Evolutionary conservation across 2,888 invertebrate genomes (phyloP).

Genomic region (Capitulum mitella): DNA sequence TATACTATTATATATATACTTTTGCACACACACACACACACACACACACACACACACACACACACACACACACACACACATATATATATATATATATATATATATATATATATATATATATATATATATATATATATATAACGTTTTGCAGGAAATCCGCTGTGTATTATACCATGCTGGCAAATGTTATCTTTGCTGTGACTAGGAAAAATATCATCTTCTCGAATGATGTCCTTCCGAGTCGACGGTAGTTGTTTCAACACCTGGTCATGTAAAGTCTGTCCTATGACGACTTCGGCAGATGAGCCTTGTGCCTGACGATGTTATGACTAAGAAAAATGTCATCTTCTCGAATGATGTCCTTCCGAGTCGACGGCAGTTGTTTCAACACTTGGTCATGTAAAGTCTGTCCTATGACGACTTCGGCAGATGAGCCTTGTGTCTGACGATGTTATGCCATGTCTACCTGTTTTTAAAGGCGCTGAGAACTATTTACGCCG

Average conservation of each 20-base stretch:
- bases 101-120: slow-evolving; percentile 1
- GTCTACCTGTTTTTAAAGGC: too few relatives aligned
- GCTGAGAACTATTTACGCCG: too few relatives aligned
- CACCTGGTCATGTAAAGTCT: background rate
- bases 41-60: background rate
- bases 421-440: background rate
- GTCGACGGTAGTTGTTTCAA: background rate
- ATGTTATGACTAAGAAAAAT: too few relatives aligned
- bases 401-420: background rate
- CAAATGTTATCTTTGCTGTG: too few relatives aligned
- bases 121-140: slow-evolving; percentile 1
- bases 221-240: too few relatives aligned
- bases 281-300: background rate
- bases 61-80: background rate
- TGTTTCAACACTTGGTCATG: background rate
- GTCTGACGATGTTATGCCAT: too few relatives aligned
- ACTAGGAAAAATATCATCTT: too few relatives aligned
- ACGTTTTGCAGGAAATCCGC: background rate
- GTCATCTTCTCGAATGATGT: too few relatives aligned
- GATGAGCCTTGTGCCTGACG: too few relatives aligned
- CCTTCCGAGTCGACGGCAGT: too few relatives aligned
- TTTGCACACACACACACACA: background rate
- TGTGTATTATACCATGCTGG: too few relatives aligned
- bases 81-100: slow-evolving; percentile 1
- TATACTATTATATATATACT: background rate